Evolutionary conservation across 2,113 vertebrate species (phyloP), one percentile per base, ranked within the genome.

Genomic region (Herpetotheres cachinnans): DNA sequence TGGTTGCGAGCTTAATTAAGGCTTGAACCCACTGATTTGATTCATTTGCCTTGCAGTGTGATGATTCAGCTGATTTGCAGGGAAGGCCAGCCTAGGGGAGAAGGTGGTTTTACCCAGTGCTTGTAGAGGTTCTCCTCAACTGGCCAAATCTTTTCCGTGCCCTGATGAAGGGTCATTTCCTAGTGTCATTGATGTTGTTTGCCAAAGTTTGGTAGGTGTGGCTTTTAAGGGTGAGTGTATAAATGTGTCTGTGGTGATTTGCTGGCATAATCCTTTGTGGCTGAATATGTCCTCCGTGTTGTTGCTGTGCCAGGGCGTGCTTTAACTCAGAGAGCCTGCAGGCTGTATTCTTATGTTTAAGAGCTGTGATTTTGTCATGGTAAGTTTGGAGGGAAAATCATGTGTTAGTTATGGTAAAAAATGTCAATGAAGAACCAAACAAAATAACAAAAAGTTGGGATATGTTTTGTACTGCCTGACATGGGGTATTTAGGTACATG

Each of bases 361-460:
- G 91, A 94, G 86, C 83, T 97, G 85, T 97, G 95, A 96, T 95
- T 97, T 97, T 94, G 95, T 97, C 95, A 97, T 95, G 96, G 96
- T 97, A 54, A 77, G 58, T 95, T 97, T 74, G 82, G 74, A 93
- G 70, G 86, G 91, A 95, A 97, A 97, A 97, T 96, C 50, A 30
- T 91, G 58, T 63, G 83, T 98, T 97, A 97, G 96, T 97, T 91
- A 97, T 96, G 96, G 97, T 96, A 47, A 82, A 74, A 95, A 91
- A 92, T 36, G 73, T 87, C 78, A 94, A 22, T 92, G 76, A 87
- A 79, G 63, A 97, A 92, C 78, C 55, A 71, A 97, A 91, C 32
- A 81, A 92, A 94, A 52, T n/a, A 78, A 81, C 11, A 34, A 88
- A 86, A 91, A 94, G n/a, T 10, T 2, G 6, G 52, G 44, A 16